Evolutionary conservation across 92 coral and sea anemone species (phyloP).

Genomic region (Hydrozoanthus gracilis): DNA sequence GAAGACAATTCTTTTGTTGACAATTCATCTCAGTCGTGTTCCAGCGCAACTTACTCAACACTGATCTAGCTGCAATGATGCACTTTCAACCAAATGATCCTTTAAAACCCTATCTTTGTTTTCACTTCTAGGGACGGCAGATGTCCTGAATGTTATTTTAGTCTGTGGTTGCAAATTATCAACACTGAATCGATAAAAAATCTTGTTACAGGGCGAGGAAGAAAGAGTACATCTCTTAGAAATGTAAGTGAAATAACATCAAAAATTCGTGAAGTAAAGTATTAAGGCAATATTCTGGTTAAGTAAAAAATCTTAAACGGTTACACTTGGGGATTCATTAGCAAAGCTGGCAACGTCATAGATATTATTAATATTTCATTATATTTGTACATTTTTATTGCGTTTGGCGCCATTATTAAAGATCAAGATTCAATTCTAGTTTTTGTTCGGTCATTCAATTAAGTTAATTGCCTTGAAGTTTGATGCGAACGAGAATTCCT

Average conservation of each 20-base stretch:
- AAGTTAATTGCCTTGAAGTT: not conserved
- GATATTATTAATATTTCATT: not conserved
- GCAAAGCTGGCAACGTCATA: too few species aligned
- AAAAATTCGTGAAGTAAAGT: too few species aligned
- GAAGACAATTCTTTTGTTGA: not conserved
- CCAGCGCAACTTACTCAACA: not conserved
- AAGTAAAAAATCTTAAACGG: not conserved
- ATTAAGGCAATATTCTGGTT: too few species aligned
- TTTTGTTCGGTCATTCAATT: not conserved
- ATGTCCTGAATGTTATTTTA: not conserved
- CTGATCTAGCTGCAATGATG: not conserved
- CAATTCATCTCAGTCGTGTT: not conserved
- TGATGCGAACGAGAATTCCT: not conserved
- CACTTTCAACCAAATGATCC: conserved; percentile 6
- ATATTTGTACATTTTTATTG: not conserved
- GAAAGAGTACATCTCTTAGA: not conserved
- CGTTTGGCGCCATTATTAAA: not conserved
- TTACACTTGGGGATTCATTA: not conserved
- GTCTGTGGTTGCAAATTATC: not conserved
- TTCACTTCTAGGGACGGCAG: conserved; percentile 12
- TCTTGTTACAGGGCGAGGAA: not conserved
- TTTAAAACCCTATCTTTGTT: not conserved
- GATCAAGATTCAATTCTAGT: not conserved
- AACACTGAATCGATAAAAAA: not conserved
- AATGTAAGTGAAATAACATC: not conserved